These are phyloP conservation scores for Drosophila rellima DNA, from an alignment of 2,888 invertebrate species.

Conservation along the genomic window DNA sequence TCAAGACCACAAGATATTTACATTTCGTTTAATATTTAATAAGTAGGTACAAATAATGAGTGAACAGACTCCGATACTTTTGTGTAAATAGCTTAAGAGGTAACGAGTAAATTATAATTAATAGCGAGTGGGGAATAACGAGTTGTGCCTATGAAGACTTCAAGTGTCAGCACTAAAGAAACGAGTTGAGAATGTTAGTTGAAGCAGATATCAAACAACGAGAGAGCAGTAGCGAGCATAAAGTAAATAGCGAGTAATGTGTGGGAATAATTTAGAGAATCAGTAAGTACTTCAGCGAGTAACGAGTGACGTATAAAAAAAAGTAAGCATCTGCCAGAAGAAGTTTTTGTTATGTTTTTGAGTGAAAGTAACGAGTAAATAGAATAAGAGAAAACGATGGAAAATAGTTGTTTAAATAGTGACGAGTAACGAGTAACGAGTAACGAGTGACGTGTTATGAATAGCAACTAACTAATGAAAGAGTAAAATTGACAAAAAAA, in stretches of 20 bases:
- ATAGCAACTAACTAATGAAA: background rate
- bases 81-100: too few species aligned
- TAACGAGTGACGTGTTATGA: background rate
- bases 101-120: too few species aligned
- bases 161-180: background rate
- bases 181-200: background rate
- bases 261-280: too few species aligned
- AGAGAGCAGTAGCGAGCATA: background rate
- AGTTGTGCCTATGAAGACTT: background rate
- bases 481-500: background rate
- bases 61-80: too few species aligned
- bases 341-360: too few species aligned
- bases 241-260: too few species aligned
- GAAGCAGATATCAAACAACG: background rate
- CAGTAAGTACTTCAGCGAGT: background rate
- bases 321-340: too few species aligned
- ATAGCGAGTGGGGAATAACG: background rate
- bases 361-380: background rate
- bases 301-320: too few species aligned
- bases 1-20: too few species aligned
- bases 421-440: background rate
- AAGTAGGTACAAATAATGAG: too few species aligned
- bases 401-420: background rate
- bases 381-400: too few species aligned
- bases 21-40: too few species aligned